Base-by-base conservation (phyloP, 2,888 invertebrate species). In the Sarcophaga carnaria region DNA sequence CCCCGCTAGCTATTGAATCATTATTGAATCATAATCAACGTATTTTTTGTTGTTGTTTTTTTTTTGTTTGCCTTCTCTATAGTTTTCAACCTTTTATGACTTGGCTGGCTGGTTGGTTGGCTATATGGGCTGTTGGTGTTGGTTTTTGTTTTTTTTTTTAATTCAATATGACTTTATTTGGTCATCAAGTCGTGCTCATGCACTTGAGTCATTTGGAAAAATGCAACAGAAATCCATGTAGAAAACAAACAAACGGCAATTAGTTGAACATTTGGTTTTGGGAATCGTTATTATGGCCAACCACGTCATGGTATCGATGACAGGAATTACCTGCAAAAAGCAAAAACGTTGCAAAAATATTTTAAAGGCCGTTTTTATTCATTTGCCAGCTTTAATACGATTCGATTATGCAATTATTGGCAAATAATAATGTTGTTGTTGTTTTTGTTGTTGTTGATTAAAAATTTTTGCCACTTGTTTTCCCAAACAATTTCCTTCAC, bases 151-250 rank as follows among this genome's bases (percentile, higher is more conserved):
- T 59, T 77, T 27, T 25, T 72, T 67, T 78, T 81, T 74, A 63
- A 74, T 74, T 83, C 77, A 80, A 69, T 82, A 76, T 87, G 87
- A 82, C 87, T 87, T 82, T 87, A 87, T 87, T 87, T 87, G 87
- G 87, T 82, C 84, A 82, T 82, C 81, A 79, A 82, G 87, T 79
- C 81, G 87, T 87, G 83, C 69, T 70, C 72, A 72, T 86, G 87
- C 84, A 83, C 87, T 84, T 84, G 87, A 84, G 84, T 82, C 75
- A 81, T 82, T 75, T 54, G 54, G 5, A 54, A 54, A 17, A 54
- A 54, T 54, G 54, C 54, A 54, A 54, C 45, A 37, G 66, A 12
- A 54, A 54, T 14, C 54, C 17, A 5, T 54, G 54, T 54, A 0
- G 54, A 17, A 37, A 78, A 60, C 62, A 67, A 78, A 60, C 66